Evolutionary conservation across 1,140 invertebrate genomes (phyloP), one percentile per base, ranked within the genome.

Genomic region (Eriosoma lanigerum): DNA sequence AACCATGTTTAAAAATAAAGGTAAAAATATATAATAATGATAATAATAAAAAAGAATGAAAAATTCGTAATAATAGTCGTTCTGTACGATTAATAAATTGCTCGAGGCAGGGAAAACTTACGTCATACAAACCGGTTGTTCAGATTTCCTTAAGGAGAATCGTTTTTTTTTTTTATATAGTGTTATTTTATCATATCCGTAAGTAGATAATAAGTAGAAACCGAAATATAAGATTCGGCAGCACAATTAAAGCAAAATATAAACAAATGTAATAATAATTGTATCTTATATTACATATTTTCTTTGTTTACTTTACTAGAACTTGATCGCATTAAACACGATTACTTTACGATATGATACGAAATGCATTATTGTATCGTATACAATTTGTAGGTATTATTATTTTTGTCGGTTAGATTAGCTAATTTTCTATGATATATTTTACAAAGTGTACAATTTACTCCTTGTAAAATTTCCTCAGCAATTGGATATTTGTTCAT

Each of bases 1-100:
- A n/a, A 19, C 17, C 60, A 32, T 17, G 26, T 38, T 9, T 29
- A 19, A 29, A 38, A 62, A n/a, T n/a, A 10, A 62, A 32, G 29
- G 32, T 17, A 62, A 62, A 8, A 62, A 62, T 32, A 62, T 32
- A 48, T 12, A 48, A 48, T 48, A 12, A 48, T 48, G 10, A 48
- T 48, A 48, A 48, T 48, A 48, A 48, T 48, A 48, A 48, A 48
- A n/a, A 48, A 48, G 13, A 9, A 62, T 62, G 26, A 62, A 62
- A 62, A n/a, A n/a, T n/a, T n/a, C n/a, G n/a, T 62, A 62, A 62
- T 32, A 62, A n/a, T 26, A 32, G 60, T 62, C 60, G 60, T 32
- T 62, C 26, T 62, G n/a, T 38, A 26, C 26, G 29, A 62, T 62
- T n/a, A 62, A 62, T 62, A 38, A 62, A 62, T 32, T n/a, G 29